Base-by-base conservation (phyloP, 2,888 invertebrate species). In the Andrena trimmerana region DNA sequence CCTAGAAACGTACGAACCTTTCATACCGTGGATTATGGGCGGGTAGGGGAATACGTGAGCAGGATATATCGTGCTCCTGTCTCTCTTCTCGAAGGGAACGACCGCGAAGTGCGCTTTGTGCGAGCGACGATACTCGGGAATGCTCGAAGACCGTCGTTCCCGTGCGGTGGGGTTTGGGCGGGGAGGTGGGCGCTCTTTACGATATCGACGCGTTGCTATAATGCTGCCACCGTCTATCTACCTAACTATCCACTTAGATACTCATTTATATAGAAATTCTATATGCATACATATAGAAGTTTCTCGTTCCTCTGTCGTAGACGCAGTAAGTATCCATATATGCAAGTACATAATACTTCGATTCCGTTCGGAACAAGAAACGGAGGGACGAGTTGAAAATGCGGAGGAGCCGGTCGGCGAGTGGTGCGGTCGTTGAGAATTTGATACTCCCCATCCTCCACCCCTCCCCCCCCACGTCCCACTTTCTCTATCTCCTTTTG, bases 231-330 rank as follows among this genome's bases (percentile, higher is more conserved):
- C 54, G 24, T 85, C 76, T 82, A 81, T 70, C 80, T 88, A 88
- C 54, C 79, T 88, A 86, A 71, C 33, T 83, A 81, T 79, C 67
- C 83, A 69, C 63, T 81, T 88, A 86, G 50, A 78, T 86, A 78
- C 62, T 77, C 78, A 66, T 83, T 83, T 85, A 84, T 69, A 79
- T 80, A 72, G 75, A 79, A 82, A 73, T 63, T 29, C 50, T 57
- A 57, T 27, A 57, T 57, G 24, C 24, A 27, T 24, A 66, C 84
- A 83, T 83, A 83, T 81, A 81, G 75, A 83, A 70, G 80, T 78
- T 77, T 76, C 33, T 74, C 67, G 54, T 71, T 72, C 29, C 54
- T 63, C 24, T 29, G 42, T 62, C 54, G 67, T 81, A 81, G 66
- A 72, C 81, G 76, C 78, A 72, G 54, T 74, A 67, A 50, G 60